A percentile compares a stretch with the other conserved stretches of the same genome.
Conservation (phyloP, 2,797 vertebrate genomes). For the Ctenopoma kingsleyae region DNA sequence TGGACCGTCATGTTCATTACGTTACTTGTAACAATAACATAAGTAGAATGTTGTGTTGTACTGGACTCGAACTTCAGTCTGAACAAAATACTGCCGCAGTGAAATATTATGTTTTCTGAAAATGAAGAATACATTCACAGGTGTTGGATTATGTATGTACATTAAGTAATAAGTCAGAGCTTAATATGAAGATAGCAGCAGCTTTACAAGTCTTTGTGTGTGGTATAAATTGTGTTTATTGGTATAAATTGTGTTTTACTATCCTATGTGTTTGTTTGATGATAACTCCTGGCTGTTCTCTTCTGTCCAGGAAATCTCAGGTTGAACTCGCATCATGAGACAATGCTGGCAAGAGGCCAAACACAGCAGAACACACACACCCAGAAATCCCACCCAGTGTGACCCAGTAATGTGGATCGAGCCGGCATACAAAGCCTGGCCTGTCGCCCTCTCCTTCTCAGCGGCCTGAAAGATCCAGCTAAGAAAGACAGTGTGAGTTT, state of each 20-base stretch:
- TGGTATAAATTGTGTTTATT: neutral
- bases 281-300: conserved; percentile 7
- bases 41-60: no score
- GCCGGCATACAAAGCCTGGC: conserved; percentile 56
- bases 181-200: neutral
- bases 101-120: conserved; percentile 15
- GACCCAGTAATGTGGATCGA: conserved; percentile 30
- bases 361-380: neutral
- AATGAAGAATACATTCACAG: neutral
- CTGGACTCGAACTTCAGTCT: no score
- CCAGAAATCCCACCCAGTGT: neutral
- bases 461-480: conserved; percentile 24
- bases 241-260: conserved; percentile 6
- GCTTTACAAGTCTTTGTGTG: neutral
- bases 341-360: conserved; percentile 27
- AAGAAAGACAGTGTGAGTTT: conserved; percentile 19
- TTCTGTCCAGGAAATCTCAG: conserved; percentile 18
- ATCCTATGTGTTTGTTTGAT: conserved; percentile 12
- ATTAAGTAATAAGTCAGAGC: neutral
- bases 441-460: conserved; percentile 38
- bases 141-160: neutral
- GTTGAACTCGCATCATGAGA: conserved; percentile 52
- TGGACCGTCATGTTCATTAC: no score
- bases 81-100: conserved; percentile 18
- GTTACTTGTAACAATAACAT: no score